Evolutionary conservation across 2,113 vertebrate species (phyloP).

Genomic region (Astatotilapia flaviijosephi): DNA sequence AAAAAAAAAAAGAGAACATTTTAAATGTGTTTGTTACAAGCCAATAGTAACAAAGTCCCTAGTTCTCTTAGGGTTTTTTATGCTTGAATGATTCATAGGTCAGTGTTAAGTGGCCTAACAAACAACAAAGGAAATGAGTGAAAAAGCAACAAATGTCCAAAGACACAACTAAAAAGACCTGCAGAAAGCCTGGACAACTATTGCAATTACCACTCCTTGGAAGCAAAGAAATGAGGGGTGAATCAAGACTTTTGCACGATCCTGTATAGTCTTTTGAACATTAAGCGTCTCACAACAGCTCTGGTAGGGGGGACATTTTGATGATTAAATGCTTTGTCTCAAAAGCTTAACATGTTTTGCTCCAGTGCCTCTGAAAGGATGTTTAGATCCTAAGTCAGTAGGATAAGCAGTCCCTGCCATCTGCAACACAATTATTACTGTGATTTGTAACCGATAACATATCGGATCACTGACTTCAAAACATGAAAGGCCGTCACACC

Average conservation of each 20-base stretch:
- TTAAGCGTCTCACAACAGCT: not conserved
- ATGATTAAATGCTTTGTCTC: not conserved
- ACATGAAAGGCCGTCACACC: constrained; percentile 13
- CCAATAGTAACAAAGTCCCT: not conserved
- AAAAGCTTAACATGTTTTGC: not conserved
- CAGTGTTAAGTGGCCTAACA: not conserved
- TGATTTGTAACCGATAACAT: constrained; percentile 20
- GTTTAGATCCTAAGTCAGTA: not conserved
- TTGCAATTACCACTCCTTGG: not conserved
- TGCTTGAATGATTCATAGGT: not conserved
- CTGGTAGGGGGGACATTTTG: not conserved
- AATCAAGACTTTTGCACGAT: not conserved
- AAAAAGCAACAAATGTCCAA: not conserved
- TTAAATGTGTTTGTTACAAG: not conserved
- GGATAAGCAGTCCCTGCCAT: not conserved
- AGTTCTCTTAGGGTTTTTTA: not conserved
- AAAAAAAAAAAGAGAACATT: not conserved
- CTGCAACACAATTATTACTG: not conserved
- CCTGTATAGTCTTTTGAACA: not conserved
- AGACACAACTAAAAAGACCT: not conserved
- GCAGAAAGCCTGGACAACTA: not conserved
- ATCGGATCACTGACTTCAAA: constrained; percentile 25
- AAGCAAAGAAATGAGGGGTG: not conserved
- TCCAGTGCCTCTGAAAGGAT: not conserved
- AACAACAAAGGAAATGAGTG: not conserved